Percentiles rank a stretch among this genome's conserved stretches.
These are phyloP conservation scores for Porites rus DNA, from an alignment of 92 coral and sea anemone genomes.

Conservation along the genomic window DNA sequence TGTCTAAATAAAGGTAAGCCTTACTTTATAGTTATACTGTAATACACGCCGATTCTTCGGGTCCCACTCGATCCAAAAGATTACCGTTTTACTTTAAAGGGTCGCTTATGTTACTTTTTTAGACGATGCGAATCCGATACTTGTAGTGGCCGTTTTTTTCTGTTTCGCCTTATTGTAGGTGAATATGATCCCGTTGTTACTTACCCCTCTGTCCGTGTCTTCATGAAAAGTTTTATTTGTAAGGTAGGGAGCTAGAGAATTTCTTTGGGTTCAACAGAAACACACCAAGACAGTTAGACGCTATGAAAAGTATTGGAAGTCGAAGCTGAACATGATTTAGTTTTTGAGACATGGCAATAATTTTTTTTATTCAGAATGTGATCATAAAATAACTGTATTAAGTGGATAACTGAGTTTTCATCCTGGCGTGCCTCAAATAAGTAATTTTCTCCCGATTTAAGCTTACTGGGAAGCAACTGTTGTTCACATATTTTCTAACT, in stretches of 20 bases:
- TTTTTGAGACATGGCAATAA: conserved; percentile 8
- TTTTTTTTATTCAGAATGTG: conserved; percentile 7
- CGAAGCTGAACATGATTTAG: not conserved
- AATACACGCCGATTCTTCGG: not conserved
- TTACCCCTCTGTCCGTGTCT: conserved; percentile 7
- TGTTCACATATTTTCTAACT: not conserved
- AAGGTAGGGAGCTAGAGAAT: conserved; percentile 15
- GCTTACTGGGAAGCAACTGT: not conserved
- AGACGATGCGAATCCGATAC: too few relatives aligned
- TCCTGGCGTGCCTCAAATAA: not conserved
- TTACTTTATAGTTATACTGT: not conserved
- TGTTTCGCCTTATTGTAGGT: not conserved
- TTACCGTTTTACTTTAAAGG: not conserved
- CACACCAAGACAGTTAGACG: not conserved
- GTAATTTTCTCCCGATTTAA: not conserved
- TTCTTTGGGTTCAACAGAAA: not conserved
- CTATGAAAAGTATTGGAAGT: not conserved
- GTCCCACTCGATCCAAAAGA: not conserved
- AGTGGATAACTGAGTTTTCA: not conserved
- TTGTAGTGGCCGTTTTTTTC: too few relatives aligned
- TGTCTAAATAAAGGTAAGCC: conserved; percentile 14
- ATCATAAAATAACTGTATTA: not conserved
- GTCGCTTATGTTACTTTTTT: too few relatives aligned
- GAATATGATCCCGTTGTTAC: conserved; percentile 7
- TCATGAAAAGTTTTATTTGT: not conserved